Evolutionary conservation across 1,140 invertebrate species (phyloP), one percentile per base, ranked within the genome.

Genomic region (Drosophila orena): DNA sequence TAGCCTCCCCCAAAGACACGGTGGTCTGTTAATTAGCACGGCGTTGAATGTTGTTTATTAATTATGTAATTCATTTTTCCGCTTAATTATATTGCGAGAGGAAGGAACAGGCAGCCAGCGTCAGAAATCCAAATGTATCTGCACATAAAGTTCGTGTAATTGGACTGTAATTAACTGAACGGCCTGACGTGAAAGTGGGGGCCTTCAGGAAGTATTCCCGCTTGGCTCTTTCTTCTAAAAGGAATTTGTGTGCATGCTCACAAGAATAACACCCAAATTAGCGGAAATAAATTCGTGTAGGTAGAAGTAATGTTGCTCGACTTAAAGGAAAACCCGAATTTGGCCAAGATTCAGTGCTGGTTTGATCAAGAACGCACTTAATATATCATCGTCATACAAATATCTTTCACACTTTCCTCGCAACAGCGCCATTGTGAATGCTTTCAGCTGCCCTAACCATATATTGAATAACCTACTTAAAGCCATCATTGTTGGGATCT

Each of bases 61-160:
- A 77, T 77, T 77, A 77, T 77, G 74, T 77, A 77, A 77, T 77
- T 77, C 74, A 77, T 77, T 77, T 77, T 77, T 77, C 73, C 65
- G 73, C 62, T 42, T 77, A 77, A 77, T 77, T 77, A 68, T 77
- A 70, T 77, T 77, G 73, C 40, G 65, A 70, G 52, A 49, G 66
- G 37, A 35, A 43, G 61, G n/a, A n/a, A 17, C 60, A 34, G 34
- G 62, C 57, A 17, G 17, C 17, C 44, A 46, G 38, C 20, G 57
- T 43, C 43, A 38, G 27, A 52, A 56, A 22, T 68, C 40, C 35
- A 24, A 56, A 59, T 65, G 44, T 74, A 73, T 61, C 35, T 49
- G 56, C 54, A 76, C 50, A 76, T 59, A 77, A 77, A 77, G 69
- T 60, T 77, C 38, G 43, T 69, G 62, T 77, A 77, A 77, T 77